Conservation (phyloP, 2,888 invertebrate genomes). For the Orthosia incerta region DNA sequence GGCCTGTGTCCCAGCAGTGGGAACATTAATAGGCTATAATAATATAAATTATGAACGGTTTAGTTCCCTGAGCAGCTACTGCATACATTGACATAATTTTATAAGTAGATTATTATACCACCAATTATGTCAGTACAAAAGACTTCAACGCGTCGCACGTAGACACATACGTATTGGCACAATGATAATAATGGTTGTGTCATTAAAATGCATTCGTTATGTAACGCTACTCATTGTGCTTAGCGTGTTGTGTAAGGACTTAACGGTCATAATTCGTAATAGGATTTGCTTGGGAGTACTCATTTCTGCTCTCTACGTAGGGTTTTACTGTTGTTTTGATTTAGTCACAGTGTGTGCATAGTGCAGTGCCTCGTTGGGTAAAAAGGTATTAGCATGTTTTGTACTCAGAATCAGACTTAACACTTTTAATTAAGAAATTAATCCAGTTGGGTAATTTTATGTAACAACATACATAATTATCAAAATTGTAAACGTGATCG, state of each 20-base stretch:
- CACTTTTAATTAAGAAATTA: not conserved
- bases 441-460: not conserved
- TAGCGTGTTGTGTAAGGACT: slow-evolving; percentile 50
- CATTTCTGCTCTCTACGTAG: not conserved
- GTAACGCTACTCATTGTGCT: slow-evolving; percentile 49
- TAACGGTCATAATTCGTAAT: slow-evolving; percentile 41
- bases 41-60: not conserved
- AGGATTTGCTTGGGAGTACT: slow-evolving; percentile 29
- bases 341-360: not conserved
- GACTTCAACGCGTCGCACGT: slow-evolving; percentile 81
- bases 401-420: not conserved
- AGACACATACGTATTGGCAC: slow-evolving; percentile 5
- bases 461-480: slow-evolving; percentile 4
- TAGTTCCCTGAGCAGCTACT: not conserved
- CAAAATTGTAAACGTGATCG: not conserved
- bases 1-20: too few species aligned
- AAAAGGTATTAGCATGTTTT: not conserved
- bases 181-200: slow-evolving; percentile 8
- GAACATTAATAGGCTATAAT: too few species aligned
- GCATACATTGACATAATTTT: not conserved
- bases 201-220: slow-evolving; percentile 54
- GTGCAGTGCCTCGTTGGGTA: not conserved
- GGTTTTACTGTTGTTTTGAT: slow-evolving; percentile 19
- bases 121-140: slow-evolving; percentile 70
- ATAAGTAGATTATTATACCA: not conserved